These are phyloP conservation scores for Andinoacara biseriatus DNA, from an alignment of 2,113 vertebrate genomes.

Conservation along the genomic window DNA sequence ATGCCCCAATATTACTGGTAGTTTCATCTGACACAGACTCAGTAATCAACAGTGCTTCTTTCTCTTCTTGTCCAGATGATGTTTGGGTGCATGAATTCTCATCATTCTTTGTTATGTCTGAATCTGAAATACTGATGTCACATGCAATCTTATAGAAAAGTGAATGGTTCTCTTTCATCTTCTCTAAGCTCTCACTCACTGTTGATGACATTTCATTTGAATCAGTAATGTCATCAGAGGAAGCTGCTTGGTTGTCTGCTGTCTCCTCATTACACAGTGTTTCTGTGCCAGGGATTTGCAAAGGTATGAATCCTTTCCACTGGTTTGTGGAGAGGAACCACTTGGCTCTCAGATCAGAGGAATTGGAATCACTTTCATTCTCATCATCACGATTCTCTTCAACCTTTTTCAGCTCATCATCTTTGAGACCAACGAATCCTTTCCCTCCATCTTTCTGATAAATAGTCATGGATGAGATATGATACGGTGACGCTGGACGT, in stretches of 20 bases:
- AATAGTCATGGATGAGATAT: conserved; percentile 64
- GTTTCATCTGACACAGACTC: conserved; percentile 17
- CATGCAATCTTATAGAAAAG: conserved; percentile 78
- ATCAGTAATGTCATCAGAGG: conserved; percentile 27
- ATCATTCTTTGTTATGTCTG: conserved; percentile 70
- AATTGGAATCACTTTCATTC: conserved; percentile 42
- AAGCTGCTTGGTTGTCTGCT: conserved; percentile 25
- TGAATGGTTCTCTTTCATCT: conserved; percentile 75
- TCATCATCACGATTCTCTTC: conserved; percentile 21
- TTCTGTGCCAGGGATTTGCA: conserved; percentile 55
- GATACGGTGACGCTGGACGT: conserved; percentile 65
- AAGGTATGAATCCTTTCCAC: conserved; percentile 72
- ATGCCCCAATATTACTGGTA: neutral
- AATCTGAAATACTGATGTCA: conserved; percentile 76
- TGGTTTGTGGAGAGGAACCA: conserved; percentile 80
- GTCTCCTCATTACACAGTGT: conserved; percentile 30
- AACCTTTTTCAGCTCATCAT: conserved; percentile 33
- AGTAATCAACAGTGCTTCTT: conserved; percentile 39
- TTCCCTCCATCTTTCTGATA: conserved; percentile 60
- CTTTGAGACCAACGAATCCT: conserved; percentile 30
- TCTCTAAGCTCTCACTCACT: conserved; percentile 71
- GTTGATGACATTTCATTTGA: conserved; percentile 55
- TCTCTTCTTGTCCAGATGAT: conserved; percentile 27
- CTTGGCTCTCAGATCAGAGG: conserved; percentile 70
- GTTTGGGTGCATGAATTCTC: conserved; percentile 30